Percentiles rank a stretch among this genome's conserved stretches.
Conservation (phyloP, 2,113 vertebrate genomes). For the Bos taurus region DNA sequence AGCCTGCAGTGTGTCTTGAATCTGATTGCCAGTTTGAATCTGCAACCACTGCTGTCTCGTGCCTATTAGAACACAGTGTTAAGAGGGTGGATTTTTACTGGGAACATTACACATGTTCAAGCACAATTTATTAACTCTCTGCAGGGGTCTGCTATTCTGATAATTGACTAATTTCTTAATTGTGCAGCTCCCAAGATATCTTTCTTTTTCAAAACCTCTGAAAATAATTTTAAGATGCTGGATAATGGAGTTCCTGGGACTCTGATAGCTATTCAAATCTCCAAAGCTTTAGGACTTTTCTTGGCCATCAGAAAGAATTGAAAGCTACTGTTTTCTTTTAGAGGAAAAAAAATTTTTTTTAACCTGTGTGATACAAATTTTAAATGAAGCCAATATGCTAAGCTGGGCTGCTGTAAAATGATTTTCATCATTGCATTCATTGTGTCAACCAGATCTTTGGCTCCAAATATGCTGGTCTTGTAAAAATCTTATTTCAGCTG, state of each 20-base stretch:
- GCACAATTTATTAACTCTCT: conserved; percentile 14
- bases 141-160: not conserved
- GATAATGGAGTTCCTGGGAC: not conserved
- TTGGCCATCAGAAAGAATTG: conserved; percentile 3
- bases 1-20: not conserved
- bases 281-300: not conserved
- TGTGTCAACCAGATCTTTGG: conserved; percentile 60
- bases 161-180: conserved; percentile 41
- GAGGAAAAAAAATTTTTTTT: not conserved
- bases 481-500: conserved; percentile 64
- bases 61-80: not conserved
- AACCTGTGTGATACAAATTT: conserved; percentile 42
- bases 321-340: conserved; percentile 48
- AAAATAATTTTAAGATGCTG: not conserved
- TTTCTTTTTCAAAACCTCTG: conserved; percentile 17
- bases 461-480: conserved; percentile 37
- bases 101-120: not conserved
- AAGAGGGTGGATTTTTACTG: conserved; percentile 22
- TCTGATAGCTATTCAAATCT: not conserved
- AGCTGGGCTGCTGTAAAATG: conserved; percentile 42
- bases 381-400: conserved; percentile 53
- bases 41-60: not conserved
- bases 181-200: not conserved
- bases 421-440: conserved; percentile 50
- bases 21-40: not conserved